These are phyloP conservation scores for Protophormia terraenovae DNA, from an alignment of 2,888 invertebrate species.

Conservation along the genomic window DNA sequence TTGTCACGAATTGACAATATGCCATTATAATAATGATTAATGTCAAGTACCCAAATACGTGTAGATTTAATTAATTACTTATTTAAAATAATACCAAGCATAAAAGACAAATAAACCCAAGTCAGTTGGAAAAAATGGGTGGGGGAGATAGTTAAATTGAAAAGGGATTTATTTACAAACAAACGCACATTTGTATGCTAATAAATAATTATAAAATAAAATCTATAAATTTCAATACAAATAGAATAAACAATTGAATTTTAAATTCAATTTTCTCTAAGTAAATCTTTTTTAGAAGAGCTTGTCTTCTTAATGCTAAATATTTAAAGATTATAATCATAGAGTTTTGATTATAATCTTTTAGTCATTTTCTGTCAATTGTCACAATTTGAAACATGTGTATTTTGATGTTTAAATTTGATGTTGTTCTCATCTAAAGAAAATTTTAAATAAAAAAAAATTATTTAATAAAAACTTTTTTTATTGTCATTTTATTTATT, in stretches of 20 bases:
- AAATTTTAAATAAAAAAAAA: neutral
- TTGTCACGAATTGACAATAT: slow-evolving; percentile 64
- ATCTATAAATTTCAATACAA: neutral
- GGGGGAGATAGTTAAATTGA: neutral
- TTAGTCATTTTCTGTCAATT: slow-evolving; percentile 54
- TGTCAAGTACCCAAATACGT: slow-evolving; percentile 60
- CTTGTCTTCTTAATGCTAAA: neutral
- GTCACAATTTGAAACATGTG: slow-evolving; percentile 38
- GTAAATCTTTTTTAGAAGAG: neutral
- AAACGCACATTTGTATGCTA: neutral
- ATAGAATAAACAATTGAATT: neutral
- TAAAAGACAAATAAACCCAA: neutral
- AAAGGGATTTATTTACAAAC: slow-evolving; percentile 9
- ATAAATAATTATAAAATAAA: neutral
- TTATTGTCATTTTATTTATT: neutral
- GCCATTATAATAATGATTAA: slow-evolving; percentile 64
- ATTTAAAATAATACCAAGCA: slow-evolving; percentile 21
- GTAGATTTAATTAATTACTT: slow-evolving; percentile 59
- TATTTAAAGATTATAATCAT: slow-evolving; percentile 45
- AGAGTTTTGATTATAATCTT: too few species aligned
- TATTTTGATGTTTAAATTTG: slow-evolving; percentile 27
- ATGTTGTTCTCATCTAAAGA: slow-evolving; percentile 10
- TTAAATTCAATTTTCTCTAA: neutral
- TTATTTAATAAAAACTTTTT: slow-evolving; percentile 48
- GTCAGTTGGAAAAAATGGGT: neutral